Conservation (phyloP, 2,113 vertebrate genomes). For the Plestiodon gilberti region DNA sequence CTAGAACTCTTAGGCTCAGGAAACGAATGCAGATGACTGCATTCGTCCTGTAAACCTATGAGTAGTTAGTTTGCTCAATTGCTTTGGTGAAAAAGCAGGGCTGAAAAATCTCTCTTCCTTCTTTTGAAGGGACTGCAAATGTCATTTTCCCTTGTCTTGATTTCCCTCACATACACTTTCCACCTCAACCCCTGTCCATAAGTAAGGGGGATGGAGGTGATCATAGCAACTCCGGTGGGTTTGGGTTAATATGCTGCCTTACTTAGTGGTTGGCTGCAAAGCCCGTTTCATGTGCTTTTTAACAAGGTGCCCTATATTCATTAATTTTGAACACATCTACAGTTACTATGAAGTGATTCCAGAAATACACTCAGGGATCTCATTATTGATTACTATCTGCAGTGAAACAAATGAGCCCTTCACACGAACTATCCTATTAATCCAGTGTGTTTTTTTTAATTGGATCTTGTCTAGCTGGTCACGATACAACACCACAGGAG, state of each 20-base stretch:
- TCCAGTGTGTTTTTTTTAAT: background rate
- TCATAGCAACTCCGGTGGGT: too few species aligned
- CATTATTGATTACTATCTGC: slow-evolving; percentile 6
- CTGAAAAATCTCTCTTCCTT: background rate
- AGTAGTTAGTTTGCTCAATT: background rate
- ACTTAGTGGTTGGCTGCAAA: background rate
- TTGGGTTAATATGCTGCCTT: background rate
- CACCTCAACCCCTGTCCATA: background rate
- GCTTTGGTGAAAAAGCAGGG: background rate
- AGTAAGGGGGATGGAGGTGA: too few species aligned
- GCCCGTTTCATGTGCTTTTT: background rate
- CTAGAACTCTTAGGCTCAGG: too few species aligned
- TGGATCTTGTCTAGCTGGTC: background rate
- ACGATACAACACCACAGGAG: background rate
- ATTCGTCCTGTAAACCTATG: too few species aligned
- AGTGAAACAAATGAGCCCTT: background rate
- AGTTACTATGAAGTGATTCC: slow-evolving; percentile 2
- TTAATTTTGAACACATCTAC: background rate
- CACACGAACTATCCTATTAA: background rate
- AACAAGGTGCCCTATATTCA: background rate
- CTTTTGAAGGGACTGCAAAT: background rate
- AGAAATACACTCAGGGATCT: fast-evolving
- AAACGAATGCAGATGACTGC: too few species aligned
- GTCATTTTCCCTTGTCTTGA: background rate
- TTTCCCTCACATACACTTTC: background rate